Conservation (phyloP, 2,888 invertebrate species). For the Megamerina dolium region DNA sequence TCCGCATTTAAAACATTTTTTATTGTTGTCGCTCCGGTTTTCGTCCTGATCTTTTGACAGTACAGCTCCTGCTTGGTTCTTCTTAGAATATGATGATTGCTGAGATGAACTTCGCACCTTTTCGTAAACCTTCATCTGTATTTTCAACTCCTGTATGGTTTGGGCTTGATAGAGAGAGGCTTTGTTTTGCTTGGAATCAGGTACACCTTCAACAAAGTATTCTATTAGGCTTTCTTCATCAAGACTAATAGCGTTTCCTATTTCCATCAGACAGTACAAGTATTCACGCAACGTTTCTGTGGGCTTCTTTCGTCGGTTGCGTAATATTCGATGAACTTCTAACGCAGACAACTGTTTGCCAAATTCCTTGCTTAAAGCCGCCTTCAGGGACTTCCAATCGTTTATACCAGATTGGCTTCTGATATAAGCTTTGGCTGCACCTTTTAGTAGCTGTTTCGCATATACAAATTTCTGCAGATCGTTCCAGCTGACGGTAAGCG, state of each 20-base stretch:
- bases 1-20: slow-evolving; percentile 5
- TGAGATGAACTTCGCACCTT: slow-evolving; percentile 1
- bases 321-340: slow-evolving; percentile 5
- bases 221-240: slow-evolving; percentile 11
- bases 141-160: slow-evolving; percentile 4
- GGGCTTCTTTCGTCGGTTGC: not conserved
- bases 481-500: slow-evolving; percentile 10
- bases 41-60: too few relatives aligned
- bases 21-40: not conserved
- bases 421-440: slow-evolving; percentile 9
- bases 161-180: slow-evolving; percentile 8
- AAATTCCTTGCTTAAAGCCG: not conserved
- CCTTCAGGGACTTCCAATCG: slow-evolving; percentile 8
- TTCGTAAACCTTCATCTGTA: slow-evolving; percentile 9
- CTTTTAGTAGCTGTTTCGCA: slow-evolving; percentile 12
- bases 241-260: slow-evolving; percentile 5
- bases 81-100: not conserved
- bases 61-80: too few relatives aligned
- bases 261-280: slow-evolving; percentile 5
- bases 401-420: slow-evolving; percentile 6
- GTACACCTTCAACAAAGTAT: slow-evolving; percentile 11
- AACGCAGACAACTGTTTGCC: slow-evolving; percentile 1
- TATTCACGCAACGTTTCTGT: slow-evolving; percentile 10
- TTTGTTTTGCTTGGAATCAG: slow-evolving; percentile 7
- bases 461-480: slow-evolving; percentile 9